Percentiles rank a stretch among this genome's conserved stretches.
These are phyloP conservation scores for Drosophila greeni DNA, from an alignment of 2,888 invertebrate species.

Conservation along the genomic window DNA sequence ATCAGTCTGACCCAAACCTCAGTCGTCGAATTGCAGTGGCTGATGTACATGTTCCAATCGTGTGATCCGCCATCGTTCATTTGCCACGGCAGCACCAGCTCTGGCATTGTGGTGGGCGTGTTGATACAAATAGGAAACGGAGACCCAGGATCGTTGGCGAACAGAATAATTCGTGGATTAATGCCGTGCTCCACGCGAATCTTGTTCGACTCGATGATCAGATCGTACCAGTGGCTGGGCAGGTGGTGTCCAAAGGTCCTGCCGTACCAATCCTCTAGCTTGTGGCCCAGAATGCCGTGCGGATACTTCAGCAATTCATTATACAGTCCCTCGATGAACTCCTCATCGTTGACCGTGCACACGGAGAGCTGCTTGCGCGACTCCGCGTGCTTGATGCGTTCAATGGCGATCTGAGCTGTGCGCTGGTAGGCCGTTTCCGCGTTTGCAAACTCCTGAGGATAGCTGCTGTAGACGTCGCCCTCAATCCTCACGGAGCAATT, in stretches of 20 bases:
- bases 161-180: slow-evolving; percentile 65
- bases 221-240: slow-evolving; percentile 84
- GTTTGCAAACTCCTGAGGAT: slow-evolving; percentile 74
- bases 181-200: slow-evolving; percentile 77
- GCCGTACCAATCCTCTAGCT: slow-evolving; percentile 81
- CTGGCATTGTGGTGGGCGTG: slow-evolving; percentile 27
- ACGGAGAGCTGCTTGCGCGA: slow-evolving; percentile 61
- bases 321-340: slow-evolving; percentile 72
- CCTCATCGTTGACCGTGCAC: slow-evolving; percentile 68
- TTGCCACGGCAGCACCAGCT: slow-evolving; percentile 62
- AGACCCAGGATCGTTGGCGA: slow-evolving; percentile 63
- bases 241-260: slow-evolving; percentile 83
- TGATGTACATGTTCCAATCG: slow-evolving; percentile 82
- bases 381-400: slow-evolving; percentile 63
- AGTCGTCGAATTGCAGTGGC: slow-evolving; percentile 82
- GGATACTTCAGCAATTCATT: slow-evolving; percentile 76
- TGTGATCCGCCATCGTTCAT: slow-evolving; percentile 36
- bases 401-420: slow-evolving; percentile 73
- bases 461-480: slow-evolving; percentile 70
- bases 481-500: slow-evolving; percentile 75
- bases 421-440: slow-evolving; percentile 69
- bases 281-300: slow-evolving; percentile 82
- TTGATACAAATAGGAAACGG: neutral
- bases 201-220: slow-evolving; percentile 79
- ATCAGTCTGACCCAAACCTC: slow-evolving; percentile 85